A percentile compares a stretch with the other conserved stretches of the same genome.
Evolutionary conservation across 1,140 invertebrate genomes (phyloP).

Genomic region (Neotoxoptera formosana): DNA sequence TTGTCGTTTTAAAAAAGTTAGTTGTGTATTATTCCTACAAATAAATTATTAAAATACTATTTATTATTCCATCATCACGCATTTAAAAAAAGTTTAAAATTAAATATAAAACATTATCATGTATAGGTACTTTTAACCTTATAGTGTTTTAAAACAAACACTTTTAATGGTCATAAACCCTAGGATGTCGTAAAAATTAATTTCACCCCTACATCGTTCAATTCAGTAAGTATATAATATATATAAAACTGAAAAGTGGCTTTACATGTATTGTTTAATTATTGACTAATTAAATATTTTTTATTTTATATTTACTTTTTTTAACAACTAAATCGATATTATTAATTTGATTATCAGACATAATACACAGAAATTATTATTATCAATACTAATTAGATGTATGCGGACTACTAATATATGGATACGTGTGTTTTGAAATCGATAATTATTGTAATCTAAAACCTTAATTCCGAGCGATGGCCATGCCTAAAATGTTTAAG

Average conservation of each 20-base stretch:
- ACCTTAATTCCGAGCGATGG: background rate
- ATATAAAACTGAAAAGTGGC: background rate
- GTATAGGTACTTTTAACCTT: background rate
- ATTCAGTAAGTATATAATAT: background rate
- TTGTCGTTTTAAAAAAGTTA: background rate
- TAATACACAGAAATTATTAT: background rate
- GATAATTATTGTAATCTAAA: background rate
- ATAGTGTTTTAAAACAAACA: background rate
- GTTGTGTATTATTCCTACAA: background rate
- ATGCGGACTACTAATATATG: background rate
- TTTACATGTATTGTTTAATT: background rate
- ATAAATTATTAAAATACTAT: background rate
- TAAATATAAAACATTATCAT: conserved; percentile 1
- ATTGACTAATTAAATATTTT: background rate
- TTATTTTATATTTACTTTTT: background rate
- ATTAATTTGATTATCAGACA: background rate
- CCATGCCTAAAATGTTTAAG: background rate
- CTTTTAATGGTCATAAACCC: background rate
- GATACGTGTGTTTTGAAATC: background rate
- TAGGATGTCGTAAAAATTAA: background rate
- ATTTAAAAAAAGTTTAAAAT: background rate
- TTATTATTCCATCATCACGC: background rate
- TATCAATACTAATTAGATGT: background rate
- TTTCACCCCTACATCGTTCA: background rate
- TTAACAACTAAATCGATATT: background rate